Conservation (phyloP, 1,140 invertebrate genomes). For the Drosophila virilis region DNA sequence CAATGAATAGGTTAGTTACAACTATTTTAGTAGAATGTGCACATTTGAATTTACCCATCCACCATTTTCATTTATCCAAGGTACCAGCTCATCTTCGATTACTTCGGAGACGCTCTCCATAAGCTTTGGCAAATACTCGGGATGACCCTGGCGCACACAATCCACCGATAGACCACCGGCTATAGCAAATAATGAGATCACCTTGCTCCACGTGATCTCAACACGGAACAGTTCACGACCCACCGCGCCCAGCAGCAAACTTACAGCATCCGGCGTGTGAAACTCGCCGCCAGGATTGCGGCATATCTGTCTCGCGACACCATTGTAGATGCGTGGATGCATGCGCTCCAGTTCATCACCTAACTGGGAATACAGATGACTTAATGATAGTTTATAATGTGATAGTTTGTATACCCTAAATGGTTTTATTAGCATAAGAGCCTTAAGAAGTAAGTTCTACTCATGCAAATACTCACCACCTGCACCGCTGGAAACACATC, state of each 20-base stretch:
- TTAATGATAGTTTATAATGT: background rate
- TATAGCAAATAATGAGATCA: conserved; percentile 88
- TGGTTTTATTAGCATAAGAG: background rate
- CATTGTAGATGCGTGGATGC: conserved; percentile 87
- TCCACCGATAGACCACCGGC: conserved; percentile 89
- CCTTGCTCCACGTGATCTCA: conserved; percentile 89
- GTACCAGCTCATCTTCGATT: conserved; percentile 88
- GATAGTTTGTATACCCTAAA: background rate
- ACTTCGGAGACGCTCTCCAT: conserved; percentile 87
- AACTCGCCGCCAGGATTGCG: conserved; percentile 84
- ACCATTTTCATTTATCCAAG: conserved; percentile 89
- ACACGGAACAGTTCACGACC: conserved; percentile 86
- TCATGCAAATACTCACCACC: conserved; percentile 55
- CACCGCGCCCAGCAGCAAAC: conserved; percentile 86
- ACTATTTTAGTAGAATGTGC: too few species aligned
- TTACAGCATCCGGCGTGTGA: conserved; percentile 84
- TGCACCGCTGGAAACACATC: conserved; percentile 87
- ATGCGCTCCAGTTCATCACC: conserved; percentile 88
- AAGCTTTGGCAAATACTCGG: conserved; percentile 87
- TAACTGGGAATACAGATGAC: conserved; percentile 68
- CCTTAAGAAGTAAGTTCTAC: too few species aligned
- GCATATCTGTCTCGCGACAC: conserved; percentile 86
- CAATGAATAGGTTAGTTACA: background rate
- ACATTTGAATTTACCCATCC: conserved; percentile 87
- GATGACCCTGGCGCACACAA: conserved; percentile 88